Conservation (phyloP, 2,888 invertebrate species). For the Agrenia bidenticulata region DNA sequence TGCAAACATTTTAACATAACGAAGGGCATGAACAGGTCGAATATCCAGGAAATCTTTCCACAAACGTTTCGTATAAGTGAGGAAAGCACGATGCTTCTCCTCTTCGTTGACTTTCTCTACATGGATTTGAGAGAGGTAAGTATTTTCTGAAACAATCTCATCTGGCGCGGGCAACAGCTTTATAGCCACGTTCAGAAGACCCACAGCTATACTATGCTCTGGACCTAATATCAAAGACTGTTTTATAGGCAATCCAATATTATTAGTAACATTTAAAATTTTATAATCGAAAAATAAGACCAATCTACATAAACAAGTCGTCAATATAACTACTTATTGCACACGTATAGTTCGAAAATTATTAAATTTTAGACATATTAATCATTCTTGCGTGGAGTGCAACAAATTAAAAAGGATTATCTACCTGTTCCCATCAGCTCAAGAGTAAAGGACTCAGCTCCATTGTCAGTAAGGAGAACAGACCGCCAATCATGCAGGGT, state of each 20-base stretch:
- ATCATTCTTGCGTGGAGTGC: not conserved
- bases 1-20: slow-evolving; percentile 43
- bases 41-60: slow-evolving; percentile 44
- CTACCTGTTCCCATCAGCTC: slow-evolving; percentile 46
- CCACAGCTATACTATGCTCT: slow-evolving; percentile 33
- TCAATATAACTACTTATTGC: no score
- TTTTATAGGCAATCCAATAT: no score
- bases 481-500: slow-evolving; percentile 43
- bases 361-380: not conserved
- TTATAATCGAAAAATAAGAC: no score
- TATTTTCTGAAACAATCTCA: slow-evolving; percentile 30
- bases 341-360: no score
- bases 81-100: slow-evolving; percentile 27
- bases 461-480: slow-evolving; percentile 36
- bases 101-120: slow-evolving; percentile 29
- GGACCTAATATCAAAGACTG: no score
- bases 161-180: slow-evolving; percentile 31
- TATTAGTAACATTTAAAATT: no score
- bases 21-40: slow-evolving; percentile 33
- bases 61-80: slow-evolving; percentile 38
- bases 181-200: slow-evolving; percentile 28
- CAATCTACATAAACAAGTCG: no score
- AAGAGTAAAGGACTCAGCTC: slow-evolving; percentile 30
- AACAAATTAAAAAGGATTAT: not conserved
- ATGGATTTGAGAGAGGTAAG: slow-evolving; percentile 34